Conservation (phyloP, 1,140 invertebrate species). For the Eurosta solidaginis region DNA sequence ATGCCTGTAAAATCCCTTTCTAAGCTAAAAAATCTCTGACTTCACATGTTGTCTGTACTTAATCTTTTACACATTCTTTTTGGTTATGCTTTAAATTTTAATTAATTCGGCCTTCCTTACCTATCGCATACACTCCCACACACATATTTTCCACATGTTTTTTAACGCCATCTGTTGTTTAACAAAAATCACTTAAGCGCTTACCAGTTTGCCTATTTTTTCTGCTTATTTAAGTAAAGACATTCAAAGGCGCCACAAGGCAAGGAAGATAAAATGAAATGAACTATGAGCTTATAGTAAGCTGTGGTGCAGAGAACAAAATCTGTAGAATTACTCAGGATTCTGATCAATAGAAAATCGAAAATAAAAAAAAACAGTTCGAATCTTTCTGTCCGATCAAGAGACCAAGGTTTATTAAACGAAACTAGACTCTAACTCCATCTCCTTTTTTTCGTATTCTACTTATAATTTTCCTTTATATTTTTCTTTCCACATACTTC, state of each 20-base stretch:
- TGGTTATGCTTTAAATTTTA: neutral
- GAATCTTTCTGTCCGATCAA: no score
- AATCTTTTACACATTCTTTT: neutral
- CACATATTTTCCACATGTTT: neutral
- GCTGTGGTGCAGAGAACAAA: no score
- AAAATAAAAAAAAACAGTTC: no score
- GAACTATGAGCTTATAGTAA: no score
- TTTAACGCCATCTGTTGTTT: neutral
- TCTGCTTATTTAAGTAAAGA: neutral
- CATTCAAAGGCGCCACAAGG: neutral
- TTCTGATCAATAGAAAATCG: no score
- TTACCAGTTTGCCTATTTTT: neutral
- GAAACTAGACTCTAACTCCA: no score
- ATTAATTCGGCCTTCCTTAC: neutral
- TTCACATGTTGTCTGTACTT: neutral
- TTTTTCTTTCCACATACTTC: no score
- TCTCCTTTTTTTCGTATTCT: no score
- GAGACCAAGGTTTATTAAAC: no score
- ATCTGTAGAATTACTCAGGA: no score
- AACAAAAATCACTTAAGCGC: constrained; percentile 1
- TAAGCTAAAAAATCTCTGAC: neutral
- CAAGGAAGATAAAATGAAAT: constrained; percentile 1
- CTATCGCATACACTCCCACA: neutral
- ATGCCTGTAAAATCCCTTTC: no score
- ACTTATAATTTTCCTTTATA: no score